A percentile compares a stretch with the other conserved stretches of the same genome.
Evolutionary conservation across 2,888 invertebrate genomes (phyloP).

Genomic region (Globia sparganii): DNA sequence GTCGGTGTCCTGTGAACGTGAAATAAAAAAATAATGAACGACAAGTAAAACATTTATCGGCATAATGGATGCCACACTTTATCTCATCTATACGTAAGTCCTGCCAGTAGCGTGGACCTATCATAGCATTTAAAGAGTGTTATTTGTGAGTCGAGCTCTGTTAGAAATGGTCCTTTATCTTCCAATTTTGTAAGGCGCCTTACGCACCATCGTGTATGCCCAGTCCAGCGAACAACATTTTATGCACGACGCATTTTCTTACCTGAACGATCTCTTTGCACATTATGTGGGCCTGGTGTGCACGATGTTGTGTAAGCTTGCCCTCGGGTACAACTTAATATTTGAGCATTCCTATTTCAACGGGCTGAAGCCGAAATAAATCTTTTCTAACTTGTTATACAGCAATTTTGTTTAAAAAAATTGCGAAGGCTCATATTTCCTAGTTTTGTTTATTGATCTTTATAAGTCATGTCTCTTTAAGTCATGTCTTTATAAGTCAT

Average conservation of each 20-base stretch:
- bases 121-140: slow-evolving; percentile 51
- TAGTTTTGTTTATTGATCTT: slow-evolving; percentile 19
- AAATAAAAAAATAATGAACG: neutral
- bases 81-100: neutral
- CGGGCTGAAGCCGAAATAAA: neutral
- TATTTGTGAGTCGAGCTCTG: slow-evolving; percentile 13
- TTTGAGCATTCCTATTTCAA: slow-evolving; percentile 12
- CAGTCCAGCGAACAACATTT: neutral
- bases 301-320: neutral
- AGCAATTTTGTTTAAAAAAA: neutral
- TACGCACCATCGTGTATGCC: slow-evolving; percentile 29
- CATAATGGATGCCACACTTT: slow-evolving; percentile 9
- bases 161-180: slow-evolving; percentile 25
- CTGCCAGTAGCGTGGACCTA: neutral
- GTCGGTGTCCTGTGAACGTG: neutral
- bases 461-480: slow-evolving; percentile 24
- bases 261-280: slow-evolving; percentile 9
- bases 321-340: neutral
- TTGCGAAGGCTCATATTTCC: neutral
- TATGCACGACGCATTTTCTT: slow-evolving; percentile 13
- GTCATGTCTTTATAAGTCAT: slow-evolving; percentile 10
- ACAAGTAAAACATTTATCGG: neutral
- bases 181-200: slow-evolving; percentile 17
- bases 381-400: neutral
- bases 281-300: neutral